Evolutionary conservation across 2,113 vertebrate genomes (phyloP), one percentile per base, ranked within the genome.

Genomic region (Xiphophorus maculatus): DNA sequence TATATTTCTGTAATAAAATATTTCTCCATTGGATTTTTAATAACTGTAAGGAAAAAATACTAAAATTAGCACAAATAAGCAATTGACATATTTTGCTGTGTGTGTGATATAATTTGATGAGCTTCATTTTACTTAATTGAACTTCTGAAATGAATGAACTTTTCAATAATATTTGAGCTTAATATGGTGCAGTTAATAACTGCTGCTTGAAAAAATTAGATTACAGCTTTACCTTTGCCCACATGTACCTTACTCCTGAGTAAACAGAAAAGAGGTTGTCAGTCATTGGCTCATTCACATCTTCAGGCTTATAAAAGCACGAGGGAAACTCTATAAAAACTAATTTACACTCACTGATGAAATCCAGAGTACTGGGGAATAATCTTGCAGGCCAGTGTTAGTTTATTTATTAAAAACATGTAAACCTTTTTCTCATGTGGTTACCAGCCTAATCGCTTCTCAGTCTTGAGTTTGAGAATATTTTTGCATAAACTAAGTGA

Each of bases 211-310:
- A 48, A 19, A 44, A 19, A 19, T 0, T 5, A 25, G 22, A 25
- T 58, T 25, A 10, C 15, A 58, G 17, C 2, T 58, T 58, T 11
- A 25, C 25, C 22, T 58, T 58, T 58, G 51, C 51, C 5, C 51
- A 9, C 9, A 11, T 58, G 51, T n/a, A n/a, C 25, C 51, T n/a
- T 10, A n/a, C 22, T 25, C 22, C 25, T 9, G 17, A 9, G 51
- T 58, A 58, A 58, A 58, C 5, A 58, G 51, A 58, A 58, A 58
- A 58, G 25, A 42, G 3, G 40, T 42, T 10, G 10, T 25, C 51
- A 71, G 66, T 63, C 60, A 29, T 66, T 51, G 27, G 54, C 67
- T 73, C 10, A 60, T 69, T 80, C 60, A 79, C 77, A 77, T 33
- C 68, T 70, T 75, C 65, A 51, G 71, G 64, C 66, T 69, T 69